Evolutionary conservation across 2,888 invertebrate species (phyloP), one percentile per base, ranked within the genome.

Genomic region (Zhuqinia jingwanae): DNA sequence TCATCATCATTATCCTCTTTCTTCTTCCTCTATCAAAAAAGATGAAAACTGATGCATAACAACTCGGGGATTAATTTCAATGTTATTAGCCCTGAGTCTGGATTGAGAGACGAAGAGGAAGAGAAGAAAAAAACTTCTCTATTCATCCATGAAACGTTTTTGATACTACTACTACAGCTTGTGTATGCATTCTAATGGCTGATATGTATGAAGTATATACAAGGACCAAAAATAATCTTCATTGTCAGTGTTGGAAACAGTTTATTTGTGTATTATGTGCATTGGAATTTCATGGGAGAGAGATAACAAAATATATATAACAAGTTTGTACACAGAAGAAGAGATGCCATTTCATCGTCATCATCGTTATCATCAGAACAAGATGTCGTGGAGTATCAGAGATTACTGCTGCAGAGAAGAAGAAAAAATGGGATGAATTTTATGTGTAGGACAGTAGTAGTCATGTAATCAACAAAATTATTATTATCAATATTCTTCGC

Each of bases 371-470:
- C 45, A 70, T 70, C 70, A 22, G 22, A 8, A 15, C 22, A 47
- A 45, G 22, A 70, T 1, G 20, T 11, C n/a, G 13, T 25, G 20
- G 25, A 25, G 13, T 11, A 20, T 50, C 30, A 63, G n/a, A 8
- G 15, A 65, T 65, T 65, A n/a, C n/a, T n/a, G n/a, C n/a, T n/a
- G n/a, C n/a, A n/a, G n/a, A n/a, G 65, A 42, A 65, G 17, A 65
- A 36, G 10, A 13, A 65, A 1, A 10, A 36, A 36, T 63, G 63
- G 36, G 3, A 56, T 36, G 65, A 17, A 20, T 22, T 3, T 11
- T 79, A n/a, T n/a, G 81, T 58, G 81, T 70, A 70, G 81, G 58
- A 60, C 70, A 70, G 81, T 70, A 70, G 81, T 70, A 81, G 81
- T 70, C 22, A 47, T 47, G 70, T 81, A 81, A 81, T 81, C 81